phyloP scores from a whole-genome alignment of 2,888 invertebrate species.

The Synanthedon andrenaeformis region DNA sequence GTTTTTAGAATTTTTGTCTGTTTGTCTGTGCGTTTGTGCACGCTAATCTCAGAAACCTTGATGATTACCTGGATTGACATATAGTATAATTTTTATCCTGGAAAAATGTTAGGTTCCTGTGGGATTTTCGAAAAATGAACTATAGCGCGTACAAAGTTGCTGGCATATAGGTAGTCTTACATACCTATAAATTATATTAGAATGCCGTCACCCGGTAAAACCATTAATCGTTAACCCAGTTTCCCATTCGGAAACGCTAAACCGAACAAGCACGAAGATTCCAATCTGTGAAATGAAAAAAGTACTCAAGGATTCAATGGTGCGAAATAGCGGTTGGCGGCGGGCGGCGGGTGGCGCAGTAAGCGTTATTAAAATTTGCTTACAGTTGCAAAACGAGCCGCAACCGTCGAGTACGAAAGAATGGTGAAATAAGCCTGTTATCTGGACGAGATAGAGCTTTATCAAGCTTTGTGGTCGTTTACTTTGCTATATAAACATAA shows the following conservation, averaged over 20 bases:
- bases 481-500: no score
- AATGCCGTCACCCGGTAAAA: no score
- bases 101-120: no score
- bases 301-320: slow-evolving; percentile 48
- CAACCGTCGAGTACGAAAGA: slow-evolving; percentile 39
- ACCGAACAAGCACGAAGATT: slow-evolving; percentile 8
- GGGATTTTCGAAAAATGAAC: no score
- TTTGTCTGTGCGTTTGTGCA: no score
- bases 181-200: no score
- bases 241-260: slow-evolving; percentile 2
- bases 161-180: no score
- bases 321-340: slow-evolving; percentile 38
- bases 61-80: no score
- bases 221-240: not conserved
- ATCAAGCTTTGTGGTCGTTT: not conserved
- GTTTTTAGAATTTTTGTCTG: no score
- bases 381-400: slow-evolving; percentile 39
- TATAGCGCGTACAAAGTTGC: no score
- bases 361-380: slow-evolving; percentile 60
- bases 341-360: slow-evolving; percentile 31
- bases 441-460: not conserved
- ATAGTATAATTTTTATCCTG: no score
- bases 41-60: no score
- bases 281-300: slow-evolving; percentile 19
- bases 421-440: slow-evolving; percentile 45